Base-by-base conservation (phyloP, 2,113 vertebrate genomes). In the Panthera uncia region DNA sequence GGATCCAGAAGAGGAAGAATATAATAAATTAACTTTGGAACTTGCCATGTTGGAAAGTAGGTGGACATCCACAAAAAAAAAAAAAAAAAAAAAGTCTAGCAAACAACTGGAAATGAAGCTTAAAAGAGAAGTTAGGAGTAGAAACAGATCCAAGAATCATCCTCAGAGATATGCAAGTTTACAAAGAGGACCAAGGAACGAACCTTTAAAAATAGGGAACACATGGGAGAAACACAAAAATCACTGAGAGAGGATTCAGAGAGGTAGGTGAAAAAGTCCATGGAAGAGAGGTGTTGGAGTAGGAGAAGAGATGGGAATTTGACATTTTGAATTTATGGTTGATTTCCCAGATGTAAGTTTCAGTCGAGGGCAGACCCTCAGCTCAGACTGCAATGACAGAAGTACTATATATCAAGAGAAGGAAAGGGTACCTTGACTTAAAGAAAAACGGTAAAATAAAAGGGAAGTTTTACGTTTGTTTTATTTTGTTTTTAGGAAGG, bases 11-110 rank as follows among this genome's bases (percentile, higher is more conserved):
- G 29, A 93, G 36, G 27, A 88, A 91, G 27, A 66, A 78, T 73
- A 79, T 48, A 65, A 81, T 76, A 89, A 96, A 91, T 87, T 16
- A 71, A 87, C 52, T 83, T 93, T 95, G 50, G 41, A 90, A 71
- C 11, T 93, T 93, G 61, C 19, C 61, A 41, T 96, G 31, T 83
- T 93, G 61, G 65, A 91, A n/a, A 86, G 48, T 68, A 95, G 57
- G 19, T 31, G 33, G 41, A 89, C 31, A 92, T 0, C 38, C 63
- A 38, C 52, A 52, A 52, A 16, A 52, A 52, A 52, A 52, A 50
- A 50, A 50, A 50, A 52, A 52, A 52, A 16, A 16, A 52, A 52
- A 52, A 52, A 21, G 16, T 55, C 38, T 83, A 61, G 29, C 33
- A 90, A 91, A 85, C 65, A 91, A 87, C 38, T 82, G 57, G 68